These are phyloP conservation scores for Idaea straminata DNA, from an alignment of 2,888 invertebrate species.

Conservation along the genomic window DNA sequence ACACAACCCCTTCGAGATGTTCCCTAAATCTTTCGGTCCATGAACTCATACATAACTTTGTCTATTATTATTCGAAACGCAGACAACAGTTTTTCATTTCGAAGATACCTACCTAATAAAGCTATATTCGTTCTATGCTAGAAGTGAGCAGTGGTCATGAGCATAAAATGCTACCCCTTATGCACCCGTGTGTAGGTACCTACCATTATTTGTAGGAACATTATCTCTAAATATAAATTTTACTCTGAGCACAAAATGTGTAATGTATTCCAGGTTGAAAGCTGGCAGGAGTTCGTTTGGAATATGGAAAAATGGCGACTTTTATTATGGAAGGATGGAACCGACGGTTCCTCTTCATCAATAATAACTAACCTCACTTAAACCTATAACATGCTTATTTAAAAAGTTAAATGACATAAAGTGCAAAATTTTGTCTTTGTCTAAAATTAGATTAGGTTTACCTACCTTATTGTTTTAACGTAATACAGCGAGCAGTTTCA, in stretches of 20 bases:
- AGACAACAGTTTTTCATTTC: too few species aligned
- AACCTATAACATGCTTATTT: background rate
- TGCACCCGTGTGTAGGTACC: slow-evolving; percentile 7
- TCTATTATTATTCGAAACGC: too few species aligned
- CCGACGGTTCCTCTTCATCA: background rate
- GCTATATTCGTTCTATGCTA: too few species aligned
- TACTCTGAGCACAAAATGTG: slow-evolving; percentile 1
- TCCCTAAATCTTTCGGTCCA: too few species aligned
- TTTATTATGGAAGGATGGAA: background rate
- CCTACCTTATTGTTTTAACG: background rate
- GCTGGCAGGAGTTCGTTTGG: background rate
- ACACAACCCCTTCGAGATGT: too few species aligned
- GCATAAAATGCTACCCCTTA: background rate
- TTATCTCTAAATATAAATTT: background rate
- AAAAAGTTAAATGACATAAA: too few species aligned
- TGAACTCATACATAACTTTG: too few species aligned
- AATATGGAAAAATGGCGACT: slow-evolving; percentile 5
- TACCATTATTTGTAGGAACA: slow-evolving; percentile 2
- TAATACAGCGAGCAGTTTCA: background rate
- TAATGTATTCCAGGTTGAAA: slow-evolving; percentile 4
- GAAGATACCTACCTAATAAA: too few species aligned
- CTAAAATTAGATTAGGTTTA: background rate
- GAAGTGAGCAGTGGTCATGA: too few species aligned
- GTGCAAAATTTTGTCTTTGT: background rate
- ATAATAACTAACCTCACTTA: background rate